phyloP scores from a whole-genome alignment of 2,113 vertebrate genomes.

The Otocyon megalotis region DNA sequence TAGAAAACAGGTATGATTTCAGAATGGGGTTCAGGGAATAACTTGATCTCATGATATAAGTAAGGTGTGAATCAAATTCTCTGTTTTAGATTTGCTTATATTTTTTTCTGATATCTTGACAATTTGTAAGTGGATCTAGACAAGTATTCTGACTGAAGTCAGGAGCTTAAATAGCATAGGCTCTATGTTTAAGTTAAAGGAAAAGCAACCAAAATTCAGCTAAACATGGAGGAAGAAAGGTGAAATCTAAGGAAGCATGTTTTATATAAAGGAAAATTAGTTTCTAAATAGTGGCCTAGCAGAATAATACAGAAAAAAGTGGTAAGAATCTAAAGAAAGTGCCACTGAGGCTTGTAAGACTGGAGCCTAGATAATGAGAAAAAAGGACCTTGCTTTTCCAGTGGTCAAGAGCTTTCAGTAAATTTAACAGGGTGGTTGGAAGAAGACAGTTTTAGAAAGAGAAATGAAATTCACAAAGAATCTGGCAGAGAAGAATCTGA shows the following conservation, averaged over 20 bases:
- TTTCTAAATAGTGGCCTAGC: background rate
- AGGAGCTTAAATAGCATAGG: background rate
- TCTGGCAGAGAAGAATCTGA: background rate
- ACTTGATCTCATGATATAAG: background rate
- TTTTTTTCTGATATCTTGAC: background rate
- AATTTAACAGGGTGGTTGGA: background rate
- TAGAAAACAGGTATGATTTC: background rate
- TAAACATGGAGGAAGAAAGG: background rate
- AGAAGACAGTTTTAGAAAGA: constrained; percentile 21
- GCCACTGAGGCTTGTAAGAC: background rate
- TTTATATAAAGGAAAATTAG: background rate
- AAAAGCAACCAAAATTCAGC: background rate
- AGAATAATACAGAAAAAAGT: constrained; percentile 26
- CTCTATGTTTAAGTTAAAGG: background rate
- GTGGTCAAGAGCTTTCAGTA: background rate
- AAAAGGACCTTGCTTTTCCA: background rate
- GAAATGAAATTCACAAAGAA: constrained; percentile 31
- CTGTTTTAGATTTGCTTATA: background rate
- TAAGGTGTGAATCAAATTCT: background rate
- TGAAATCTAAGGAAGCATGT: background rate
- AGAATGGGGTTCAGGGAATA: background rate
- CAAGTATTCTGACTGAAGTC: constrained; percentile 6
- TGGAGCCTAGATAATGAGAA: background rate
- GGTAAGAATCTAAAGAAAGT: background rate
- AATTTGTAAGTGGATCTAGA: constrained; percentile 14